A percentile compares a stretch with the other conserved stretches of the same genome.
Evolutionary conservation across 2,113 vertebrate genomes (phyloP).

Genomic region (Myotis lucifugus): DNA sequence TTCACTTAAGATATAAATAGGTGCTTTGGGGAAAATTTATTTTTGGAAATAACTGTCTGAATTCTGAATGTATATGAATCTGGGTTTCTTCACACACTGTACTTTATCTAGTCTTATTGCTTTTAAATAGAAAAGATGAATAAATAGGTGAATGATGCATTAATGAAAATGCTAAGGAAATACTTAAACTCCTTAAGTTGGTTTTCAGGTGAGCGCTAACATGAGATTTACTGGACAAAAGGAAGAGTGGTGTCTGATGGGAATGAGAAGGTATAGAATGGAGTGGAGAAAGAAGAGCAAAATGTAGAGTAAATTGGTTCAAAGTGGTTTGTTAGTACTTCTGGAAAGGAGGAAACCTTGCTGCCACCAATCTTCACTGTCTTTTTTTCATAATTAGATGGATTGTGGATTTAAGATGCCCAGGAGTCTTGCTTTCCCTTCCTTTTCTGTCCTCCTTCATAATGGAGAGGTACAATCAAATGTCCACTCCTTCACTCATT

Average conservation of each 20-base stretch:
- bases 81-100: not conserved
- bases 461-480: not conserved
- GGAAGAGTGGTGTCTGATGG: not conserved
- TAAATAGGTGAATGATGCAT: not conserved
- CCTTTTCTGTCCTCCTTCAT: not conserved
- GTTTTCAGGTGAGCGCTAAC: not conserved
- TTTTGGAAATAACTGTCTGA: not conserved
- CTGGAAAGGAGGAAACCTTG: not conserved
- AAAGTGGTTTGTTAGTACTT: not conserved
- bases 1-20: not conserved
- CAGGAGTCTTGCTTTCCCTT: not conserved
- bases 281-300: not conserved
- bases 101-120: not conserved
- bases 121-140: not conserved
- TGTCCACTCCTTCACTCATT: not conserved
- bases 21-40: not conserved
- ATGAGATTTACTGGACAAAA: not conserved
- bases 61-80: not conserved
- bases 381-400: not conserved
- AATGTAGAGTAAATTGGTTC: not conserved
- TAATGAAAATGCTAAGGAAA: not conserved
- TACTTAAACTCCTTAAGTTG: not conserved
- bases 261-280: not conserved
- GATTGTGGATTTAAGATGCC: not conserved
- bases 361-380: not conserved